Evolutionary conservation across 2,888 invertebrate genomes (phyloP).

Genomic region (Agrochola macilenta): DNA sequence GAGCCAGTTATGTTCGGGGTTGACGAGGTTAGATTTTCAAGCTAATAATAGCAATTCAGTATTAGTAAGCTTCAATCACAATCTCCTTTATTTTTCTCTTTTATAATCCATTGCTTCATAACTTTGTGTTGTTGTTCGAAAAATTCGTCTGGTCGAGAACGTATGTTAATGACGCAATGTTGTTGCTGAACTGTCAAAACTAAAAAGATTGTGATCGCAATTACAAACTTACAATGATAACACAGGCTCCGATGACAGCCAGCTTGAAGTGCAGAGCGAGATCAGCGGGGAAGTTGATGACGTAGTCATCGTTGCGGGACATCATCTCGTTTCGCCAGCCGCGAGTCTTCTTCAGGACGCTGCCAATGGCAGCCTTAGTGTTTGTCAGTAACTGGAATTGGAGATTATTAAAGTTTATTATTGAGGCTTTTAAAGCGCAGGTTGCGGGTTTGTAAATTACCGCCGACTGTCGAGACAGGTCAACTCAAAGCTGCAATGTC

Average conservation of each 20-base stretch:
- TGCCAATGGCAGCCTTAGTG: conserved; percentile 72
- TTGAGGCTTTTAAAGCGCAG: not conserved
- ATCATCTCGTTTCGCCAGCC: conserved; percentile 44
- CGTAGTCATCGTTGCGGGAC: conserved; percentile 34
- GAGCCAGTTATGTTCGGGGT: not conserved
- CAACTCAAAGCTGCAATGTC: not conserved
- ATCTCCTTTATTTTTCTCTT: not conserved
- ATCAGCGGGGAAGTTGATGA: conserved; percentile 28
- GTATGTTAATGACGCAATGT: not conserved
- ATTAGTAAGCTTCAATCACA: not conserved
- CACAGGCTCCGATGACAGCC: conserved; percentile 7
- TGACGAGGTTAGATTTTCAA: not conserved
- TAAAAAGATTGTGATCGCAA: not conserved
- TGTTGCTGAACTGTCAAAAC: not conserved
- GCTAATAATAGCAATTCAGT: not conserved
- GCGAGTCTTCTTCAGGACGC: conserved; percentile 42
- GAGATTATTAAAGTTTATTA: not conserved
- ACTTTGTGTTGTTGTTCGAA: not conserved
- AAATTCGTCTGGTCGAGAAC: not conserved
- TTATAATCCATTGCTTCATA: not conserved
- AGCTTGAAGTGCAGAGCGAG: conserved; percentile 33
- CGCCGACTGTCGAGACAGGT: not conserved
- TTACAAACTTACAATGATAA: conserved; percentile 27
- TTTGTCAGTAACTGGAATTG: conserved; percentile 69
- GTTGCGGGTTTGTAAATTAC: not conserved